phyloP scores from a whole-genome alignment of 2,113 vertebrate genomes.

The Tragulus kanchil region DNA sequence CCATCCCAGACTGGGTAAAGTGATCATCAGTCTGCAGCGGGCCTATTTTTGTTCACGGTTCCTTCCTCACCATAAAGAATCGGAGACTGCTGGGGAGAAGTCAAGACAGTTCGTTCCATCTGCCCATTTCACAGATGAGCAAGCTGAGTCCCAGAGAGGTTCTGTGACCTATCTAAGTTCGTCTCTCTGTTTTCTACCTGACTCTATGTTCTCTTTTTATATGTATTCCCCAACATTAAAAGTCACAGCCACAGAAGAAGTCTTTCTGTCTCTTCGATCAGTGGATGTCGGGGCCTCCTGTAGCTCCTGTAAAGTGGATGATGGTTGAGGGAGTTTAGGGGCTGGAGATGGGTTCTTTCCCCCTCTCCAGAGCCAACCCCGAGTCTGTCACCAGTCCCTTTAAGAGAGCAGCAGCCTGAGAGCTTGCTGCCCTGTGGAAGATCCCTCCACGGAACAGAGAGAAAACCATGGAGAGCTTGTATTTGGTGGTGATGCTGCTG shows the following conservation, averaged over 20 bases:
- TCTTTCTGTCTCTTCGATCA: neutral
- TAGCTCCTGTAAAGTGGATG: neutral
- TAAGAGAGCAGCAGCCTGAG: neutral
- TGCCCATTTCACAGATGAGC: slow-evolving; percentile 49
- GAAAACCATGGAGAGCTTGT: neutral
- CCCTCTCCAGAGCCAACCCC: neutral
- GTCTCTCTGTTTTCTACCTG: neutral
- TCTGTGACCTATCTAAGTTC: neutral
- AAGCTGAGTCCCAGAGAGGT: neutral
- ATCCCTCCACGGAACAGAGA: neutral
- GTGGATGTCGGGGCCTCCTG: no score
- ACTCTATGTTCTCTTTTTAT: neutral
- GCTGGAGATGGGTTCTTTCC: neutral
- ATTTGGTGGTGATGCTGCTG: neutral
- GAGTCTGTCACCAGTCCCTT: neutral
- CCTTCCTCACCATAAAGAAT: neutral
- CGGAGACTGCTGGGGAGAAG: neutral
- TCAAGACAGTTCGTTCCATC: neutral
- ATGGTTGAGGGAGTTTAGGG: neutral
- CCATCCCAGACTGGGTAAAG: neutral
- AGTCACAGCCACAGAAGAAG: neutral
- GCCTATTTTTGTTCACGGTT: neutral
- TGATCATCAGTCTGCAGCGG: neutral
- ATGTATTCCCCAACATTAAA: neutral
- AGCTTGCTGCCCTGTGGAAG: neutral